Evolutionary conservation across 2,113 vertebrate species (phyloP).

Genomic region (Cavia porcellus): DNA sequence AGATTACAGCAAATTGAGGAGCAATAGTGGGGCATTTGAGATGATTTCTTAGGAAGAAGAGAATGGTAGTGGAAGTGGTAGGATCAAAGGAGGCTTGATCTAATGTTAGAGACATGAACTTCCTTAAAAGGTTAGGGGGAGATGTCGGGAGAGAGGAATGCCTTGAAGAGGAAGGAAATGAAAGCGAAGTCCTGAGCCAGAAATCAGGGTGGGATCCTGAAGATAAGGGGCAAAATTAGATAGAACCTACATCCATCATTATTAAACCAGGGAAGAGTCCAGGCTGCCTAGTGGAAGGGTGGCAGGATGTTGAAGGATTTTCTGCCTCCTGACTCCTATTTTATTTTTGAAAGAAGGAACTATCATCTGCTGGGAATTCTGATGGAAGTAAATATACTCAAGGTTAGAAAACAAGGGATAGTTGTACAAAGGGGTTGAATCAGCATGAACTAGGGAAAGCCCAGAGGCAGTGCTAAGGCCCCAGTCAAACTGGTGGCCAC

Average conservation of each 20-base stretch:
- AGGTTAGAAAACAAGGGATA: not conserved
- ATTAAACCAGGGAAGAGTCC: not conserved
- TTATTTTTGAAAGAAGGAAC: slow-evolving; percentile 36
- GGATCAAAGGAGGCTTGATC: not conserved
- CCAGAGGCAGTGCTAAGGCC: not conserved
- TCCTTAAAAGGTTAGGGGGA: not conserved
- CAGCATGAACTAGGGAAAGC: not conserved
- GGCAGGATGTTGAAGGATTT: no score
- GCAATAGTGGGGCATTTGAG: not conserved
- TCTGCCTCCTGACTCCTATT: not conserved
- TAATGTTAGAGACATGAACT: not conserved
- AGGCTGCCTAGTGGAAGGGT: not conserved
- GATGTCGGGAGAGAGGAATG: not conserved
- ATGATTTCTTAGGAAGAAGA: slow-evolving; percentile 2
- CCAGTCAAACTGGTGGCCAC: not conserved
- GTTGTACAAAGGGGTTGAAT: not conserved
- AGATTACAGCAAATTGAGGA: not conserved
- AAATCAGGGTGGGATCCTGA: not conserved
- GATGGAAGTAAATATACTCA: not conserved
- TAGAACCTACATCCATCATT: not conserved
- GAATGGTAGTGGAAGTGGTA: not conserved
- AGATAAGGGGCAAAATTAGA: not conserved
- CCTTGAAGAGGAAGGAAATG: not conserved
- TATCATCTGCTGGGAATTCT: slow-evolving; percentile 3
- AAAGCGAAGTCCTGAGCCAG: not conserved